Conservation (phyloP, 2,888 invertebrate genomes). For the Spodoptera picta region DNA sequence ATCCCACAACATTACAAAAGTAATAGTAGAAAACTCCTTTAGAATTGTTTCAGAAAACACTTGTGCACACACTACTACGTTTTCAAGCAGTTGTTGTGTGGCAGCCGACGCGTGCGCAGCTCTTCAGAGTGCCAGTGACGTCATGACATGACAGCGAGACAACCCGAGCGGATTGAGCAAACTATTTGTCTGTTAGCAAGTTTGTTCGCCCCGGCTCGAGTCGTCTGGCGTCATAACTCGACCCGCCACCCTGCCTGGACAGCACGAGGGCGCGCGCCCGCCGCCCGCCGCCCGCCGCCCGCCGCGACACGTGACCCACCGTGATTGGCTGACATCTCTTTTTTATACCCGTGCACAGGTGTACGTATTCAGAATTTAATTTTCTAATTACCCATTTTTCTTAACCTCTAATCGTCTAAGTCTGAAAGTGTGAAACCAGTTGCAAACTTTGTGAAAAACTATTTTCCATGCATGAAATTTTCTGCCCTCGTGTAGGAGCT, state of each 20-base stretch:
- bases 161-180: slow-evolving; percentile 89
- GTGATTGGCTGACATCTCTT: slow-evolving; percentile 57
- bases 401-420: not conserved
- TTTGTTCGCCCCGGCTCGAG: slow-evolving; percentile 90
- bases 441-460: slow-evolving; percentile 2
- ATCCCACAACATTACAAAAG: slow-evolving; percentile 77
- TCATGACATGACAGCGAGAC: slow-evolving; percentile 68
- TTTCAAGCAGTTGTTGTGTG: slow-evolving; percentile 72
- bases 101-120: slow-evolving; percentile 67
- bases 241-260: slow-evolving; percentile 17
- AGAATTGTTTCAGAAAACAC: slow-evolving; percentile 87
- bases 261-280: not conserved
- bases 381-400: slow-evolving; percentile 10
- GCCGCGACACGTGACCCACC: slow-evolving; percentile 61
- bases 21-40: slow-evolving; percentile 86
- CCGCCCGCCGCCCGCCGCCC: not conserved
- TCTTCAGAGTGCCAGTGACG: slow-evolving; percentile 49
- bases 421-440: not conserved
- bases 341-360: slow-evolving; percentile 27
- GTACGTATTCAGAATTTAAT: slow-evolving; percentile 2
- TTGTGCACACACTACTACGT: slow-evolving; percentile 83
- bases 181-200: slow-evolving; percentile 81
- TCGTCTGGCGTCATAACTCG: slow-evolving; percentile 75
- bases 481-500: slow-evolving; percentile 14
- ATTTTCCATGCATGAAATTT: not conserved